These are phyloP conservation scores for Laupala kohalensis DNA, from an alignment of 1,140 invertebrate genomes.

Conservation along the genomic window DNA sequence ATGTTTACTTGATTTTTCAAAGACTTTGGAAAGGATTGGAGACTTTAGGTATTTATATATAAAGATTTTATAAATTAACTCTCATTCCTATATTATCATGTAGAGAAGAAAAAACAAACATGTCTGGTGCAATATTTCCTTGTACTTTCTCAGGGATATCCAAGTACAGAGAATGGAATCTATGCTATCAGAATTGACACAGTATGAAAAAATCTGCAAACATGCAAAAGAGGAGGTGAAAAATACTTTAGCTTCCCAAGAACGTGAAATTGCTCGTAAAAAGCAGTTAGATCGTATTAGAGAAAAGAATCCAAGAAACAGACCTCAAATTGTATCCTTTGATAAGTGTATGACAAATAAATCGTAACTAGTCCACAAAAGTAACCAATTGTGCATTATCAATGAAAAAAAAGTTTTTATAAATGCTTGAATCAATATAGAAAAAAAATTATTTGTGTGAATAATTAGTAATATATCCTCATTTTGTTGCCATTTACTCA, in stretches of 20 bases:
- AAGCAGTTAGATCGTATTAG: slow-evolving; percentile 45
- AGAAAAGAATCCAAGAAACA: slow-evolving; percentile 48
- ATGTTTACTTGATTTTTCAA: slow-evolving; percentile 7
- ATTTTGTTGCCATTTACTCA: no score
- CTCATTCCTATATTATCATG: not conserved
- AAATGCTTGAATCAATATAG: no score
- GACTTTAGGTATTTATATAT: slow-evolving; percentile 7
- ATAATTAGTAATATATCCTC: no score
- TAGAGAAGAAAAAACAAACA: no score
- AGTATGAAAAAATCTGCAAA: slow-evolving; percentile 58
- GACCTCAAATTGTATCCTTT: slow-evolving; percentile 51
- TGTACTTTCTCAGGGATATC: slow-evolving; percentile 33
- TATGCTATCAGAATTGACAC: slow-evolving; percentile 44
- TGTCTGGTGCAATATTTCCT: no score
- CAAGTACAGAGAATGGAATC: slow-evolving; percentile 52
- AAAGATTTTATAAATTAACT: not conserved
- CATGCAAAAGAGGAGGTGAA: slow-evolving; percentile 57
- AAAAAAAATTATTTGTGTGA: no score
- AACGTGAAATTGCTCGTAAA: slow-evolving; percentile 49
- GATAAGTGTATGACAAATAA: no score
- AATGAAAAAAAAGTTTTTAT: no score
- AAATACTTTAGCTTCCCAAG: slow-evolving; percentile 48
- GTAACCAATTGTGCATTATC: no score
- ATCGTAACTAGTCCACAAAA: no score
- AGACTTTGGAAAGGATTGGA: not conserved